Conservation (phyloP, 2,797 vertebrate genomes). For the Alouatta caraya region DNA sequence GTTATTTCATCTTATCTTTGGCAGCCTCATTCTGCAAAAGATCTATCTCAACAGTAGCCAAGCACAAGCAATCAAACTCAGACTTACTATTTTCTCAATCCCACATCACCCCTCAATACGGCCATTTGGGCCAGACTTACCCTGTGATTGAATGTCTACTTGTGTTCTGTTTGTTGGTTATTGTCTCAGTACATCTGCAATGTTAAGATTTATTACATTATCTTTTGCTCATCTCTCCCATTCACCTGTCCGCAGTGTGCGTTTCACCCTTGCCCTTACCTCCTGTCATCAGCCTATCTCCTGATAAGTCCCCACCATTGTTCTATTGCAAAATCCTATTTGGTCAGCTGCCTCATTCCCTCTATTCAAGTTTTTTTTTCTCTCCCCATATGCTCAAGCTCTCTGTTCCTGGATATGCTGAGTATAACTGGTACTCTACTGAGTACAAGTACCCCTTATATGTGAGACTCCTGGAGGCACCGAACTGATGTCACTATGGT, state of each 20-base stretch:
- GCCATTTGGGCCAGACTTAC: neutral
- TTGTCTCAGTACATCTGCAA: neutral
- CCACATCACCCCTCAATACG: neutral
- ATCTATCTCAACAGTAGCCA: neutral
- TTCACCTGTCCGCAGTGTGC: neutral
- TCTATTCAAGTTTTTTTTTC: neutral
- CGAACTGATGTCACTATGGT: neutral
- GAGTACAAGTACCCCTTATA: neutral
- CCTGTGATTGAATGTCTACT: neutral
- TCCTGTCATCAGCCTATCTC: neutral
- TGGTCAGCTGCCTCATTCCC: neutral
- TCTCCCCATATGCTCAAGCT: neutral
- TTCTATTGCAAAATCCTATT: neutral
- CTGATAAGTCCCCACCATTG: neutral
- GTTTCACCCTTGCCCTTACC: neutral
- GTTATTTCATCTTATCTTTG: slow-evolving; percentile 12
- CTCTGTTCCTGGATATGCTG: neutral
- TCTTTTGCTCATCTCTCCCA: neutral
- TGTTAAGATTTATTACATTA: neutral
- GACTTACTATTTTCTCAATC: neutral
- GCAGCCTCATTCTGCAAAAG: slow-evolving; percentile 3
- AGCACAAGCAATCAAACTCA: neutral
- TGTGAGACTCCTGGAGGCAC: neutral
- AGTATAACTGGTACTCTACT: neutral
- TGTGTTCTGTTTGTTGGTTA: neutral